Percentiles rank a stretch among this genome's conserved stretches.
Evolutionary conservation across 2,113 vertebrate species (phyloP).

Genomic region (Sceloporus tristichus): DNA sequence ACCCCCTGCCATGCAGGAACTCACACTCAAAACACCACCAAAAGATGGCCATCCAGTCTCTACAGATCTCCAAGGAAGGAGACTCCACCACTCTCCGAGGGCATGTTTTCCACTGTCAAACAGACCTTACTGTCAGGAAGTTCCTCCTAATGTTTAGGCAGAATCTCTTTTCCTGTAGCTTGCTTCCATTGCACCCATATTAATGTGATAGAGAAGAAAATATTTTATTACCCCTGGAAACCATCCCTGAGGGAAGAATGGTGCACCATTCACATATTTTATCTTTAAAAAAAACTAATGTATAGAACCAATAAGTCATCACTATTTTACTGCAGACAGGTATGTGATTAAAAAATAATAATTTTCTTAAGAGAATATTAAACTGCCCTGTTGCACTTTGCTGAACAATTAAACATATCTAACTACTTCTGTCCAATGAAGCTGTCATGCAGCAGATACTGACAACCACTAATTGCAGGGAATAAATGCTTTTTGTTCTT

Average conservation of each 20-base stretch:
- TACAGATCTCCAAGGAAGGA: too few relatives aligned
- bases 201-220: background rate
- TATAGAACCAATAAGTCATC: background rate
- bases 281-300: background rate
- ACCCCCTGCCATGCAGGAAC: too few relatives aligned
- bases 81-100: too few relatives aligned
- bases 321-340: background rate
- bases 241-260: background rate
- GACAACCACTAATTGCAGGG: constrained; percentile 31
- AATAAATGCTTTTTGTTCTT: constrained; percentile 27
- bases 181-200: too few relatives aligned
- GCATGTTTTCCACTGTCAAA: too few relatives aligned
- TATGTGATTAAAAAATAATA: background rate
- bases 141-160: too few relatives aligned
- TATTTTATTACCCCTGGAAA: background rate
- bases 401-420: background rate
- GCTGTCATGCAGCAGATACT: constrained; percentile 5
- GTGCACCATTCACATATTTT: background rate
- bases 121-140: too few relatives aligned
- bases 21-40: too few relatives aligned
- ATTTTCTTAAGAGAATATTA: background rate
- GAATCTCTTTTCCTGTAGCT: too few relatives aligned
- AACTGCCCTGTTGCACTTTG: background rate
- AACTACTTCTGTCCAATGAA: background rate
- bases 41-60: too few relatives aligned